Percentiles rank a stretch among this genome's conserved stretches.
phyloP scores from a whole-genome alignment of 2,113 vertebrate genomes.

The Falcunculus frontatus region DNA sequence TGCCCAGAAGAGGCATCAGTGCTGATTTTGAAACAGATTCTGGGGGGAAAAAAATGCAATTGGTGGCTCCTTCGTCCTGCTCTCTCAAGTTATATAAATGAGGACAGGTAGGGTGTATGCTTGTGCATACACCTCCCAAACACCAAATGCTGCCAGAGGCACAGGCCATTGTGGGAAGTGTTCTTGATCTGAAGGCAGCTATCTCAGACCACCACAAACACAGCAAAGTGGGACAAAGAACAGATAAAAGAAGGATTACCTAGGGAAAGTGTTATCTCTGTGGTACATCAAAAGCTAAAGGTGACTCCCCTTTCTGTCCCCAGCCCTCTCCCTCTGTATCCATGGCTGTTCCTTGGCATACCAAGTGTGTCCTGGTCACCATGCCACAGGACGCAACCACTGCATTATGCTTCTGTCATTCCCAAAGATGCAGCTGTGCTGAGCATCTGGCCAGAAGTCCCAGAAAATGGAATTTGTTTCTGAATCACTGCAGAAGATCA shows the following conservation, averaged over 20 bases:
- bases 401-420: fast-evolving
- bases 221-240: background rate
- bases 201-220: background rate
- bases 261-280: background rate
- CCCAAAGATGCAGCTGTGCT: background rate
- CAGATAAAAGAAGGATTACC: background rate
- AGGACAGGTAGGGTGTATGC: background rate
- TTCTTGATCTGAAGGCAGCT: background rate
- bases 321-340: background rate
- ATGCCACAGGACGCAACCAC: background rate
- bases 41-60: fast-evolving
- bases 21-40: background rate
- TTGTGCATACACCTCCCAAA: fast-evolving
- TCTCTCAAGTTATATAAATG: fast-evolving
- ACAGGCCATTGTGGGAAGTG: background rate
- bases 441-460: background rate
- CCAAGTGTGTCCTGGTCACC: background rate
- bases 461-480: background rate
- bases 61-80: fast-evolving
- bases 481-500: background rate
- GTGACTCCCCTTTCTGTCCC: background rate
- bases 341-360: background rate
- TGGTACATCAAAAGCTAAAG: background rate
- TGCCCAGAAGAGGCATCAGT: background rate
- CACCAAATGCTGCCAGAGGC: background rate